phyloP scores from a whole-genome alignment of 1,140 invertebrate species.

The Diorhabda elongata region DNA sequence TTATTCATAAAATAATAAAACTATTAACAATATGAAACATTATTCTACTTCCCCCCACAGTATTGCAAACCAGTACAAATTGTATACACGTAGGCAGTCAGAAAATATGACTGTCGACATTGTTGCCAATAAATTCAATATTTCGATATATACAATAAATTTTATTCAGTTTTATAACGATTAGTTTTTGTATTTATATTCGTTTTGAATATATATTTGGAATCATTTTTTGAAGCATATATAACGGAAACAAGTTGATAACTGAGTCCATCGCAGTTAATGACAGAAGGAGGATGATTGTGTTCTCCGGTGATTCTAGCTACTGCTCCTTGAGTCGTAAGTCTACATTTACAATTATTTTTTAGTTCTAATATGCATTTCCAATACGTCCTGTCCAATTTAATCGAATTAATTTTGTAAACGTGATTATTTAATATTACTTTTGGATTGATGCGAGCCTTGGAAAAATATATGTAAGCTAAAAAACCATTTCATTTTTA shows the following conservation, averaged over 20 bases:
- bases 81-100: no score
- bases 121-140: no score
- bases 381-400: slow-evolving; percentile 30
- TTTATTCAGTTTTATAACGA: no score
- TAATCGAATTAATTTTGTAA: slow-evolving; percentile 31
- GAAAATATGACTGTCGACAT: no score
- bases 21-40: not conserved
- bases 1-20: slow-evolving; percentile 22
- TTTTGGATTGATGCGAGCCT: slow-evolving; percentile 19
- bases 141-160: no score
- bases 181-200: no score
- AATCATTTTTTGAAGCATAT: slow-evolving; percentile 19
- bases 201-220: slow-evolving; percentile 5
- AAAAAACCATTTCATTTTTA: no score
- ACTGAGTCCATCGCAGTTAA: slow-evolving; percentile 1
- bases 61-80: no score
- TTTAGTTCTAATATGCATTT: slow-evolving; percentile 32
- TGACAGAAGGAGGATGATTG: slow-evolving; percentile 27
- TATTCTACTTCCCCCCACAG: no score
- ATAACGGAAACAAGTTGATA: not conserved
- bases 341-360: slow-evolving; percentile 29
- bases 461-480: no score
- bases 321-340: slow-evolving; percentile 27
- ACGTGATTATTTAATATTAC: slow-evolving; percentile 33
- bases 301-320: slow-evolving; percentile 28